Evolutionary conservation across 1,140 invertebrate species (phyloP), one percentile per base, ranked within the genome.

Genomic region (Bombus cullumanus): DNA sequence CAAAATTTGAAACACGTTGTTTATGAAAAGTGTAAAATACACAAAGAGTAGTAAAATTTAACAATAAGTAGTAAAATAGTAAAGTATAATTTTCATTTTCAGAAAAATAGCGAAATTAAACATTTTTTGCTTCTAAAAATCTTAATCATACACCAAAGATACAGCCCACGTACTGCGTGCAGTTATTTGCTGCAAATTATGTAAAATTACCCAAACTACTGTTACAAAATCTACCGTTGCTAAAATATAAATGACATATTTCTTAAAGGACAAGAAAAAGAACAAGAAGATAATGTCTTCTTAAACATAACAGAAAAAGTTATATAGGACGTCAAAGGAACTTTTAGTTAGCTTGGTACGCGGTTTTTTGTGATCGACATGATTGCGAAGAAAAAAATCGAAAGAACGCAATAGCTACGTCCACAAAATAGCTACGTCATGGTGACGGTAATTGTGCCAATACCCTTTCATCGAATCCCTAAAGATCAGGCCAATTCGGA

Each of bases 401-500:
- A 34, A 62, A 31, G 69, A 22, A 74, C 57, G 72, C 64, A 31
- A 43, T 66, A 76, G 57, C 72, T 74, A 47, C 71, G 81, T 82
- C 71, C 31, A 25, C 72, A 39, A 43, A 83, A 83, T 76, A 76
- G 81, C 81, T 66, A 75, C 72, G 81, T 83, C 81, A 83, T 43
- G 81, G 81, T 83, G 72, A 76, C 81, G 41, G 62, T 83, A 83
- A 83, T 83, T 76, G 81, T 76, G 72, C 72, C 72, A 76, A 83
- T 83, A 83, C 81, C 72, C 72, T 83, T 83, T 83, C 81, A 76
- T 76, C 81, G 72, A 76, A 76, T 83, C 81, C 81, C 72, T 75
- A 83, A 83, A 83, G 81, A 83, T 83, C 81, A 41, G 75, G 66
- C 81, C 81, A 83, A 83, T 83, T 83, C 81, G 72, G 73, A 13